Conservation (phyloP, 2,888 invertebrate species). For the Ischnus inquisitorius region DNA sequence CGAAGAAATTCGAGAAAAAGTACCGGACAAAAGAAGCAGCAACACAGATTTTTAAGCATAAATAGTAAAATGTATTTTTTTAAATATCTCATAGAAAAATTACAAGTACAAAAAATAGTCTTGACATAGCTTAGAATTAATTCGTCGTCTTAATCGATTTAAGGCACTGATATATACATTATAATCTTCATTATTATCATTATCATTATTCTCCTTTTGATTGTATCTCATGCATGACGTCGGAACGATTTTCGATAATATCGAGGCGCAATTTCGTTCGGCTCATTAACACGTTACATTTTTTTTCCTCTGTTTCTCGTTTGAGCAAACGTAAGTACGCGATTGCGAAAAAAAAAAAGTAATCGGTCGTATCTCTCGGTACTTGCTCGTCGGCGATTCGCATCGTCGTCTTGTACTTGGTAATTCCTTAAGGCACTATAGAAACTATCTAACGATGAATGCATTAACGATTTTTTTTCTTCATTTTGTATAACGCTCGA, state of each 20-base stretch:
- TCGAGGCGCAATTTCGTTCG: conserved; percentile 17
- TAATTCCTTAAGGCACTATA: conserved; percentile 62
- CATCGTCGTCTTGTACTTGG: conserved; percentile 46
- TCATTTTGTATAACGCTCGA: conserved; percentile 29
- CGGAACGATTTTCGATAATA: conserved; percentile 29
- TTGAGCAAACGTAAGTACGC: conserved; percentile 64
- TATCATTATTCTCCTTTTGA: conserved; percentile 57
- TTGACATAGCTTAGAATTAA: conserved; percentile 66
- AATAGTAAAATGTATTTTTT: conserved; percentile 81
- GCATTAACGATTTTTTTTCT: conserved; percentile 41
- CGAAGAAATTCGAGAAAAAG: background rate
- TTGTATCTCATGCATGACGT: conserved; percentile 62
- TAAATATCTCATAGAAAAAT: conserved; percentile 81
- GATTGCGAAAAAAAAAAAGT: conserved; percentile 48
- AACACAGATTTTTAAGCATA: conserved; percentile 72
- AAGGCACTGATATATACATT: conserved; percentile 80
- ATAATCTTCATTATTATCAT: conserved; percentile 9
- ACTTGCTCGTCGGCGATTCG: background rate
- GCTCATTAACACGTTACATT: conserved; percentile 12
- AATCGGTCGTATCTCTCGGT: conserved; percentile 1
- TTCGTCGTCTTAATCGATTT: conserved; percentile 68
- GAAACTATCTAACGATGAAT: conserved; percentile 43
- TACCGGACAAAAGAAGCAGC: background rate
- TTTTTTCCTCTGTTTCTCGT: conserved; percentile 40
- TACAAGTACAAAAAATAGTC: conserved; percentile 77